These are phyloP conservation scores for Mnemiopsis leidyi DNA, from an alignment of 37 sponge, comb jelly and placozoan genomes.

Conservation along the genomic window DNA sequence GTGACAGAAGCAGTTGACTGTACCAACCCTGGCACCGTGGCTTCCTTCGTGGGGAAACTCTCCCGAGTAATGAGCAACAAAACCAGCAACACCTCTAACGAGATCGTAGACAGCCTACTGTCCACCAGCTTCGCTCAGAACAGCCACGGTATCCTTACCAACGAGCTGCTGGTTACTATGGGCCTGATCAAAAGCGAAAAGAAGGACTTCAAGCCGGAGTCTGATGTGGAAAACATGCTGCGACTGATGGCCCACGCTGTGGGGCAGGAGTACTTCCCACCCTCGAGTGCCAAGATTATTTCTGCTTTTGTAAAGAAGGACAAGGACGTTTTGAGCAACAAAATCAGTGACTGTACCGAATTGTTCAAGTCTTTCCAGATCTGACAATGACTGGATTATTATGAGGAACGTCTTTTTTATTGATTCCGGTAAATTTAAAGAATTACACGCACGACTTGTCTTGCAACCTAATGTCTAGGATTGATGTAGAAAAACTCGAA, in stretches of 20 bases:
- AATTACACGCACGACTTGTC: no score
- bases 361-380: constrained; percentile 42
- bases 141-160: background rate
- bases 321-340: constrained; percentile 17
- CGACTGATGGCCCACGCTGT: constrained; percentile 25
- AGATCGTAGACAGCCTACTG: constrained; percentile 3
- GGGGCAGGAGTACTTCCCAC: constrained; percentile 44
- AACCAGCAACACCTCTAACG: background rate
- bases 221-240: constrained; percentile 42
- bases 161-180: constrained; percentile 48
- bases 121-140: background rate
- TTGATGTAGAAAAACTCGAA: no score
- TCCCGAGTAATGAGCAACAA: constrained; percentile 45
- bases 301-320: constrained; percentile 56
- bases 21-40: background rate
- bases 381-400: no score
- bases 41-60: constrained; percentile 23
- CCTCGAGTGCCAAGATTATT: constrained; percentile 3
- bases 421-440: no score
- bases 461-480: no score
- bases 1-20: constrained; percentile 28
- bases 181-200: constrained; percentile 53
- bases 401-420: no score
- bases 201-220: constrained; percentile 37
- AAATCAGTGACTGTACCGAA: constrained; percentile 33